These are phyloP conservation scores for Isichthys henryi DNA, from an alignment of 2,113 vertebrate species.

Conservation along the genomic window DNA sequence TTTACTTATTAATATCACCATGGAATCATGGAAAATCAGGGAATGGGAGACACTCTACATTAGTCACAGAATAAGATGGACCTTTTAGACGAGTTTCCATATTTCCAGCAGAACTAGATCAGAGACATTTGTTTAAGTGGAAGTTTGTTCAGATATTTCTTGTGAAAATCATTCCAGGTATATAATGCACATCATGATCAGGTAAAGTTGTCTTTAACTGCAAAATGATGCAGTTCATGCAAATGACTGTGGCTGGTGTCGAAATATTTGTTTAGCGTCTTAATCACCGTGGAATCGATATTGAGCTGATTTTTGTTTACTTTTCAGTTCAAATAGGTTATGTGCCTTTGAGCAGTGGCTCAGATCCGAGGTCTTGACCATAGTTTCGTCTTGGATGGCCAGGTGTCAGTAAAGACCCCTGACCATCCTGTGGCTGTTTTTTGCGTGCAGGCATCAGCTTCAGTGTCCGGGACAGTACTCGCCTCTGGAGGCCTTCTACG, in stretches of 20 bases:
- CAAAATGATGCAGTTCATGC: not conserved
- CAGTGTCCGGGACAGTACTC: conserved; percentile 90
- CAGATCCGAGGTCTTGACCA: not conserved
- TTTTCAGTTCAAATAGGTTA: not conserved
- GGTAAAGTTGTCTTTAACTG: not conserved
- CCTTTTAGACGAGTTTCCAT: not conserved
- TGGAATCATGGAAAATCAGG: not conserved
- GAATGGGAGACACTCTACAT: not conserved
- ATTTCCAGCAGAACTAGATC: too few species aligned
- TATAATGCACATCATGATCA: not conserved
- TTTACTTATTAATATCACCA: not conserved
- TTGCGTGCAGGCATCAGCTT: conserved; percentile 80
- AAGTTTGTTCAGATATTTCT: not conserved
- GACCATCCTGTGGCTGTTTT: not conserved
- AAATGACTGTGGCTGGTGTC: not conserved
- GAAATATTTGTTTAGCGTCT: not conserved
- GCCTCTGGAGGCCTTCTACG: conserved; percentile 92
- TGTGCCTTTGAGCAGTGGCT: not conserved
- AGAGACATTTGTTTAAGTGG: too few species aligned
- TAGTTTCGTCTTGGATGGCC: not conserved
- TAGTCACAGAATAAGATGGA: not conserved
- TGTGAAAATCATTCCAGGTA: not conserved
- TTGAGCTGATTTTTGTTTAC: not conserved
- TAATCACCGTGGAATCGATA: not conserved
- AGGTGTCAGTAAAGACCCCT: not conserved